Base-by-base conservation (phyloP, 2,888 invertebrate genomes). In the Archaeoteleia sp. region DNA sequence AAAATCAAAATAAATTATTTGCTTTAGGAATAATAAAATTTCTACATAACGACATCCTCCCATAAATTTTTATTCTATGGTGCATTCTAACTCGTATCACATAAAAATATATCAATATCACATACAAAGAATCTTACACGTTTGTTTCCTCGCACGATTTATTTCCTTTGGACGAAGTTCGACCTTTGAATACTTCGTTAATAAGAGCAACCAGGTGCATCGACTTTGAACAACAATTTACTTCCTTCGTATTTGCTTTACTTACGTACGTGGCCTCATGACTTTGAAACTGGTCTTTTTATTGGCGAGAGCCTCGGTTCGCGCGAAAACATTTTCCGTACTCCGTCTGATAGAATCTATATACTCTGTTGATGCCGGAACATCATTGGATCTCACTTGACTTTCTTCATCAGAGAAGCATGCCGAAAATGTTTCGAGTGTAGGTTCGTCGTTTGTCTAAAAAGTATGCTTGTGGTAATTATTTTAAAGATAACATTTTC, bases 211-310 rank as follows among this genome's bases (percentile, higher is more conserved):
- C n/a, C n/a, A n/a, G n/a, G n/a, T n/a, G n/a, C n/a, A n/a, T n/a
- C n/a, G n/a, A n/a, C n/a, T n/a, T n/a, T n/a, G n/a, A n/a, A n/a
- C n/a, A 46, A 46, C 43, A 5, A 40, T 32, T 32, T 27, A 15
- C 15, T 20, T 14, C n/a, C 51, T 57, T 65, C 51, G 51, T 15
- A 29, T 13, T 4, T 39, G 17, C 35, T 20, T 54, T 30, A 30
- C 23, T 78, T 82, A 84, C 71, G 79, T 77, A 58, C 85, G 82
- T 46, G 85, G 83, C 70, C 80, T 83, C 83, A 84, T 83, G 43
- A 85, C 84, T 78, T 85, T 85, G 60, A 85, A 85, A 67, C 85
- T 85, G 61, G 81, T 79, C 58, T 79, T 81, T 73, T 85, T 85
- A 72, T 79, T 84, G 25, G 82, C 81, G 71, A 85, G 78, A 57